These are phyloP conservation scores for Ferdinandea cuprea DNA, from an alignment of 2,888 invertebrate species.

Conservation along the genomic window DNA sequence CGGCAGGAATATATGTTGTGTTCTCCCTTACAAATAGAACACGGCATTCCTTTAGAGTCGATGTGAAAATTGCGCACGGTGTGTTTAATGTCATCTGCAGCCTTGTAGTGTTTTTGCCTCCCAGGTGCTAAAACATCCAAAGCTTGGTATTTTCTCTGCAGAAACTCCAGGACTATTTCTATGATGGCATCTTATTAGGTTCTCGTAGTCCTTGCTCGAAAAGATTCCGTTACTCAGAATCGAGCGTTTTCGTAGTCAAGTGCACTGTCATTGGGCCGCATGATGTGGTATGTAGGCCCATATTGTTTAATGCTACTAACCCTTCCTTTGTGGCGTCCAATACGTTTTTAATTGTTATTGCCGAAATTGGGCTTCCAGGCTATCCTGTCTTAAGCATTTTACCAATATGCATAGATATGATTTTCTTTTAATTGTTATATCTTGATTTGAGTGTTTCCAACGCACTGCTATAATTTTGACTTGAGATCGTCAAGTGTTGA, in stretches of 20 bases:
- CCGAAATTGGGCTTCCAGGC: neutral
- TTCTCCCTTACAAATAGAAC: no score
- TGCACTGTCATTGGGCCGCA: constrained; percentile 12
- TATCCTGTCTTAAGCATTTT: constrained; percentile 3
- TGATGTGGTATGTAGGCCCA: constrained; percentile 10
- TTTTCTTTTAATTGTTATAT: constrained; percentile 3
- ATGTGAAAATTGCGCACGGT: no score
- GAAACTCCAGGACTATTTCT: neutral
- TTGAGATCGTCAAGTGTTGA: constrained; percentile 18
- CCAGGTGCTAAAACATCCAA: no score
- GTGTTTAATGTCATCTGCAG: no score
- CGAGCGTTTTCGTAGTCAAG: neutral
- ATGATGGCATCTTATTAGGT: neutral
- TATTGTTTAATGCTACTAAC: constrained; percentile 1
- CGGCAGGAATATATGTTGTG: no score
- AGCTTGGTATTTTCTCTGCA: constrained; percentile 1
- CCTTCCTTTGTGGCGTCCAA: constrained; percentile 22
- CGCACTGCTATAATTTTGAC: constrained; percentile 15
- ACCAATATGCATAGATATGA: neutral
- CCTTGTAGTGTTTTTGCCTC: no score
- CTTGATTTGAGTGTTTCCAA: constrained; percentile 10
- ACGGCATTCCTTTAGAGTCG: no score
- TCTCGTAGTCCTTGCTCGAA: constrained; percentile 2
- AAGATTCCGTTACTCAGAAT: neutral
- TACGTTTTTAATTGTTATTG: neutral